Evolutionary conservation across 2,888 invertebrate species (phyloP), one percentile per base, ranked within the genome.

Genomic region (Oeneis ivallda): DNA sequence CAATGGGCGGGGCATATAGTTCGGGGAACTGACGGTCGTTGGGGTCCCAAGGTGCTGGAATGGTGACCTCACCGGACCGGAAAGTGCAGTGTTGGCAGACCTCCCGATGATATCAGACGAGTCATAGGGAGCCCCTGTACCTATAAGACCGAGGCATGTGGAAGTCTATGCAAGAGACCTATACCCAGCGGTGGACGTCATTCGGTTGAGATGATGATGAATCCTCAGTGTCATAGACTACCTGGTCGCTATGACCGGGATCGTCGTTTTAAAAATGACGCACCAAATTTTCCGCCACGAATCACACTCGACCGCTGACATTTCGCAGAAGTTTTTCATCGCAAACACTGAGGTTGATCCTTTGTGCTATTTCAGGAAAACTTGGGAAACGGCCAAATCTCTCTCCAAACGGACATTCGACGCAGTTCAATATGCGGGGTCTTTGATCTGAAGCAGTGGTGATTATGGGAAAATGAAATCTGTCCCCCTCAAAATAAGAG

Each of bases 311-410:
- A 78, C 75, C 83, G 78, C 83, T 83, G 85, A 86, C 85, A 86
- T 83, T 89, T 89, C 85, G 81, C 87, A 89, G 86, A 88, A 89
- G 80, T 84, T 86, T 88, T 85, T 82, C 81, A 80, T 75, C 80
- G 73, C 62, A 62, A 64, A 81, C 81, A 76, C 77, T 82, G 83
- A 87, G 87, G 87, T 86, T 86, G 82, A 86, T 91, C 89, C 92
- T 92, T 92, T 92, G 92, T 92, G 91, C 90, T 92, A 92, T 91
- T 92, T 91, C 84, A 86, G 90, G 89, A 86, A 82, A 85, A 86
- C 65, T 80, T 92, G 92, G 92, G 86, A 69, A 64, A 70, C 70
- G 74, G 88, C 91, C 92, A 92, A 84, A 41, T 41, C 72, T 79
- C 74, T 77, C 75, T 80, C 75, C 73, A 77, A 73, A 71, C 76